A percentile compares a stretch with the other conserved stretches of the same genome.
Conservation (phyloP, 2,113 vertebrate species). For the Mystacornis crossleyi region DNA sequence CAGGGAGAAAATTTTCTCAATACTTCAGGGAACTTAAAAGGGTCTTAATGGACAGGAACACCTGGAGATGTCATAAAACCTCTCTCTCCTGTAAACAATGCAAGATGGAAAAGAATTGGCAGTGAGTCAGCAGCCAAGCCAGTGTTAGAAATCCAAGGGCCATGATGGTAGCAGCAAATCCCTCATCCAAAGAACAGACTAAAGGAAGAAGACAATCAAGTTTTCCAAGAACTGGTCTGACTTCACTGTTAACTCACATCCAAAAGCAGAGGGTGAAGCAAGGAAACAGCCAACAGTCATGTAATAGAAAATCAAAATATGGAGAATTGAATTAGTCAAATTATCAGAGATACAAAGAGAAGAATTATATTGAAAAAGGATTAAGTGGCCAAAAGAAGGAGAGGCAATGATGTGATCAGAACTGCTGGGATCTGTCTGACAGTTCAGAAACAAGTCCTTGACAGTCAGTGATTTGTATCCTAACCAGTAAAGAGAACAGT, state of each 20-base stretch:
- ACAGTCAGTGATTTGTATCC: background rate
- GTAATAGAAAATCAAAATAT: background rate
- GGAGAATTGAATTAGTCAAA: background rate
- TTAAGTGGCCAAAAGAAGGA: background rate
- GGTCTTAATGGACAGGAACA: background rate
- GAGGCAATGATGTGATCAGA: background rate
- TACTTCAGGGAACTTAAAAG: background rate
- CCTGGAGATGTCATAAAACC: background rate
- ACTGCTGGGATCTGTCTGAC: background rate
- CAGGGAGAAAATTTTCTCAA: background rate
- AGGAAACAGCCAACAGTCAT: background rate
- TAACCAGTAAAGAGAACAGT: background rate
- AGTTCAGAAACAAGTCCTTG: background rate
- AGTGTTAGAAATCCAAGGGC: background rate
- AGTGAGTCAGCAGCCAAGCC: background rate
- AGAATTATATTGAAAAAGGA: background rate
- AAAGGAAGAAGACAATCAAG: background rate
- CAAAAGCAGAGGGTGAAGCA: background rate
- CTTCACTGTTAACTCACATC: background rate
- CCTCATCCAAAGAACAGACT: background rate
- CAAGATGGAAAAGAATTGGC: background rate
- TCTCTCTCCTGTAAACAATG: background rate
- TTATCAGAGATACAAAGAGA: background rate
- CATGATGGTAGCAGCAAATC: background rate
- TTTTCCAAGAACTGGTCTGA: background rate